Percentiles rank a stretch among this genome's conserved stretches.
Evolutionary conservation across 2,113 vertebrate species (phyloP).

Genomic region (Hylia prasina): DNA sequence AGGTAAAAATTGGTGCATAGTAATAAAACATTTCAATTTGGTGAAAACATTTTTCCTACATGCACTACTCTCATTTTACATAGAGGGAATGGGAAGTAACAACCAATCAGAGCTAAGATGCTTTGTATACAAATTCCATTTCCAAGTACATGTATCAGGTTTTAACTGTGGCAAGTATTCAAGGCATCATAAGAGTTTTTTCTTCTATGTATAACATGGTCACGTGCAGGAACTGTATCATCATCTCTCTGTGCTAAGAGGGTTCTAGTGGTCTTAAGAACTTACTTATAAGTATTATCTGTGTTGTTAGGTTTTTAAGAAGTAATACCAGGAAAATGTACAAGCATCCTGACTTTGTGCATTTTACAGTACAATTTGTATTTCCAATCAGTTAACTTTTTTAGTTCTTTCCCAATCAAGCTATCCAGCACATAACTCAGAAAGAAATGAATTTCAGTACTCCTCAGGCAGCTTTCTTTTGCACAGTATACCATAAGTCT

Average conservation of each 20-base stretch:
- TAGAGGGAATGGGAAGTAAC: not conserved
- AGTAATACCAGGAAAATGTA: not conserved
- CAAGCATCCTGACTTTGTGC: not conserved
- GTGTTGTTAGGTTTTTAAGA: not conserved
- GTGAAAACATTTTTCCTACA: not conserved
- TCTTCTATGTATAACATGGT: not conserved
- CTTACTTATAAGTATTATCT: not conserved
- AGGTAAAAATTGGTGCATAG: not conserved
- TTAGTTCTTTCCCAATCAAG: not conserved
- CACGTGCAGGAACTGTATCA: fast-evolving
- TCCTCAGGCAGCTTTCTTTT: not conserved
- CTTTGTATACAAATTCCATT: not conserved
- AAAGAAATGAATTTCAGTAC: not conserved
- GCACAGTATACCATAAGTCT: fast-evolving
- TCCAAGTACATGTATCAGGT: not conserved
- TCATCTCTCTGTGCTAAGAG: not conserved
- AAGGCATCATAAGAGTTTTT: not conserved
- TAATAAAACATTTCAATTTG: not conserved
- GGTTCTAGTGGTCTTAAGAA: not conserved
- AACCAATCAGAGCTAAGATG: not conserved
- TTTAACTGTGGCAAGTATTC: not conserved
- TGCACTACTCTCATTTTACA: not conserved
- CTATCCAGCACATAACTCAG: not conserved
- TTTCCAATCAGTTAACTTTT: not conserved
- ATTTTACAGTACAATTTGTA: not conserved